Conservation (phyloP, 2,797 vertebrate genomes). For the Parauchenoglanis ngamensis region DNA sequence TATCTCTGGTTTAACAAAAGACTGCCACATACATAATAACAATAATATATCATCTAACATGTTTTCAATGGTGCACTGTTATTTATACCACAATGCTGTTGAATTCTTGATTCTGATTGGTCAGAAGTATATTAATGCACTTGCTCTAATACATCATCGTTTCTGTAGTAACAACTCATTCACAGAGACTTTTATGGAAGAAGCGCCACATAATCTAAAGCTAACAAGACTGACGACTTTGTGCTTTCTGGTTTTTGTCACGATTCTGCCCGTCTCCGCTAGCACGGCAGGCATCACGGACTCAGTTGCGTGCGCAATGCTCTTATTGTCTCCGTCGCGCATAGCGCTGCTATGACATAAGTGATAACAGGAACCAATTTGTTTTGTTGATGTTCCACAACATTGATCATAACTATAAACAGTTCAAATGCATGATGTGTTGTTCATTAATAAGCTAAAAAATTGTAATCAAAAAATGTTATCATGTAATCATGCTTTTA, state of each 20-base stretch:
- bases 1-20: not conserved
- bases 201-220: not conserved
- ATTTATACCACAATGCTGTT: too few species aligned
- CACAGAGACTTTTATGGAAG: not conserved
- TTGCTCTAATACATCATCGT: too few species aligned
- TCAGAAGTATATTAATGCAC: not conserved
- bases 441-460: too few species aligned
- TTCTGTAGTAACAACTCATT: not conserved
- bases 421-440: not conserved
- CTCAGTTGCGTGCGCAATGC: too few species aligned
- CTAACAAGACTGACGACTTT: not conserved
- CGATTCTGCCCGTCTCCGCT: too few species aligned
- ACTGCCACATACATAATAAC: not conserved
- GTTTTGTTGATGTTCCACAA: not conserved
- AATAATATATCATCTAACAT: too few species aligned
- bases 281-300: too few species aligned
- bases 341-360: not conserved
- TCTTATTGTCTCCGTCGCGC: too few species aligned
- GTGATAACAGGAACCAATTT: not conserved
- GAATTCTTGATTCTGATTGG: too few species aligned
- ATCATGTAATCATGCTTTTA: not conserved
- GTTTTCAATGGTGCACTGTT: not conserved
- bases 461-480: not conserved
- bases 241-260: not conserved
- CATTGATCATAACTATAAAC: not conserved